A percentile compares a stretch with the other conserved stretches of the same genome.
These are phyloP conservation scores for Telmatochromis brichardi DNA, from an alignment of 2,113 vertebrate genomes.

Conservation along the genomic window DNA sequence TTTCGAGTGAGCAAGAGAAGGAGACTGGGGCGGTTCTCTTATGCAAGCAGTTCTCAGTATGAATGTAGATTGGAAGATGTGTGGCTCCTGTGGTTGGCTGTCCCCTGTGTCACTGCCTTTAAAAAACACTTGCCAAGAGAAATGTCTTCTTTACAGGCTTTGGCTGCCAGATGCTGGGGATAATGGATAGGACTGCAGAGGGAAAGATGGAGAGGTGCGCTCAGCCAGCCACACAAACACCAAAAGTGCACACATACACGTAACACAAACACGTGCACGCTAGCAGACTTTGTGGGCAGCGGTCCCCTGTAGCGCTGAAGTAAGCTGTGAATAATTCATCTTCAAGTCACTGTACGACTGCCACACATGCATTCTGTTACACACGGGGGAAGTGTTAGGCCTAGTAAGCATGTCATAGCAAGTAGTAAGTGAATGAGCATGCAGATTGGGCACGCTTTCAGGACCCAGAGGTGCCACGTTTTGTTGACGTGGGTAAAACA, in stretches of 20 bases:
- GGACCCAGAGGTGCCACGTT: conserved; percentile 10
- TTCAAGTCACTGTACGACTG: background rate
- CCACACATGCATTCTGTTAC: background rate
- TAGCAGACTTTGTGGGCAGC: conserved; percentile 5
- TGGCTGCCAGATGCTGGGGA: conserved; percentile 57
- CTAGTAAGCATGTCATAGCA: background rate
- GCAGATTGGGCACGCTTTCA: background rate
- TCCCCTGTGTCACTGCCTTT: conserved; percentile 67
- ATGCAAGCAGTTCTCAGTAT: conserved; percentile 54
- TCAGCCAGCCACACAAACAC: conserved; percentile 29
- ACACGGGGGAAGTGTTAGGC: conserved; percentile 9
- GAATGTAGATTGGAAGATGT: conserved; percentile 58
- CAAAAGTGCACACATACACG: background rate
- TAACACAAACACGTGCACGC: background rate
- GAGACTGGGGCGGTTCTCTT: conserved; percentile 38
- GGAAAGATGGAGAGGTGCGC: conserved; percentile 45
- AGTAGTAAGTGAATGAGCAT: conserved; percentile 1
- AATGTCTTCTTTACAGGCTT: conserved; percentile 65
- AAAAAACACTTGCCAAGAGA: conserved; percentile 64
- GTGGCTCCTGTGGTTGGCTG: conserved; percentile 69
- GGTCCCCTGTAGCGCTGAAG: background rate
- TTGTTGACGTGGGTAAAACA: background rate
- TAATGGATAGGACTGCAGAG: conserved; percentile 47
- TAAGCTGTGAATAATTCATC: conserved; percentile 18
- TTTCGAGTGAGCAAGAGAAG: conserved; percentile 8